phyloP scores from a whole-genome alignment of 2,113 vertebrate genomes.

The Pipa parva region DNA sequence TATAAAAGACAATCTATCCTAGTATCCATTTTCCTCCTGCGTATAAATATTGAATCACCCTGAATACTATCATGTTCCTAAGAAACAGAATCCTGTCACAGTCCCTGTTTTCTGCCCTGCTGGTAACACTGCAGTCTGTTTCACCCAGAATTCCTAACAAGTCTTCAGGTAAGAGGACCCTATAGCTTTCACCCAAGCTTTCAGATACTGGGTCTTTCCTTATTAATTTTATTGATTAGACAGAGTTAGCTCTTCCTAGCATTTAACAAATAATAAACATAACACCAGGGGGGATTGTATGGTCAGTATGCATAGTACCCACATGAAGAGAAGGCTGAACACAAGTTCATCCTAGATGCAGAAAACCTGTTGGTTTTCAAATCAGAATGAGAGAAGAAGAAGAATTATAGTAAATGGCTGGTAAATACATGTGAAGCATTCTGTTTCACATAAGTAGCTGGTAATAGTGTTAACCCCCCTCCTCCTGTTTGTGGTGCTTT shows the following conservation, averaged over 20 bases:
- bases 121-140: slow-evolving; percentile 11
- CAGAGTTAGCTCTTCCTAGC: neutral
- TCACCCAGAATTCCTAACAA: slow-evolving; percentile 7
- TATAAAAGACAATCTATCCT: slow-evolving; percentile 39
- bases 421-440: too few relatives aligned
- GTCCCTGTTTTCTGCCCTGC: slow-evolving; percentile 33
- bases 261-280: neutral
- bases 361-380: neutral
- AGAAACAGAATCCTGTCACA: slow-evolving; percentile 16
- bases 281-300: neutral
- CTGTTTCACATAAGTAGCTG: too few relatives aligned
- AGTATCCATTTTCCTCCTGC: neutral
- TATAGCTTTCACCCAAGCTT: slow-evolving; percentile 10
- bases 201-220: slow-evolving; percentile 5
- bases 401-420: slow-evolving; percentile 16
- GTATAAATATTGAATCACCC: slow-evolving; percentile 54
- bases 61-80: slow-evolving; percentile 47
- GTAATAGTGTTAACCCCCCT: too few relatives aligned
- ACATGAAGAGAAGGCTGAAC: neutral
- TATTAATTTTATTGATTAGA: neutral
- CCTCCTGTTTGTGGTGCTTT: too few relatives aligned
- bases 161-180: slow-evolving; percentile 34
- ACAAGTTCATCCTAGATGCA: neutral
- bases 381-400: neutral
- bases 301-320: neutral